Evolutionary conservation across 2,888 invertebrate genomes (phyloP).

Genomic region (Lutraria lutraria): DNA sequence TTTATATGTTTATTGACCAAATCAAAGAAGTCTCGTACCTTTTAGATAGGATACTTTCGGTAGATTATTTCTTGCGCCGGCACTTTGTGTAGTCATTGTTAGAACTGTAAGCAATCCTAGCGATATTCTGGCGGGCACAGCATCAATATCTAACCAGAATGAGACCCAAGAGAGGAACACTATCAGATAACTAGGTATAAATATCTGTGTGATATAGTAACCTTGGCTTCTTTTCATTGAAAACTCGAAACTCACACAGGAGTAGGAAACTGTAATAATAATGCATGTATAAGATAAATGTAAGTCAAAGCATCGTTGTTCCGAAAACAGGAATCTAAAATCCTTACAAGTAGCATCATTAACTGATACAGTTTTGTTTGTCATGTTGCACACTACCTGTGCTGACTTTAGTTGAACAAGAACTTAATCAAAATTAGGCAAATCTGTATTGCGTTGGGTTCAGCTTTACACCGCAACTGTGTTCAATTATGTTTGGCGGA

Average conservation of each 20-base stretch:
- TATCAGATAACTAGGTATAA: slow-evolving; percentile 88
- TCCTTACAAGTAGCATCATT: no score
- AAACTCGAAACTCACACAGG: slow-evolving; percentile 59
- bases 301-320: no score
- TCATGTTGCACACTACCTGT: no score
- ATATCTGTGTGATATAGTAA: slow-evolving; percentile 89
- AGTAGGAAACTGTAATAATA: slow-evolving; percentile 11
- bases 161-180: slow-evolving; percentile 91
- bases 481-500: no score
- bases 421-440: no score
- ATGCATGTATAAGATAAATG: background rate
- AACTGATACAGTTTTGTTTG: no score
- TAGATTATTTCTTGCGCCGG: slow-evolving; percentile 77
- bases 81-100: slow-evolving; percentile 83
- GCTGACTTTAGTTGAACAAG: no score
- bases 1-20: no score
- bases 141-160: slow-evolving; percentile 86
- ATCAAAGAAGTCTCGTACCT: slow-evolving; percentile 43
- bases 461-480: no score
- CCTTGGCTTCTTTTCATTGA: slow-evolving; percentile 91
- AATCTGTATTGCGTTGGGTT: no score
- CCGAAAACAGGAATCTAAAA: no score
- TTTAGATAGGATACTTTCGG: slow-evolving; percentile 81
- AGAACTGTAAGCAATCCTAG: slow-evolving; percentile 78
- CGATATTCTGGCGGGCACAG: slow-evolving; percentile 79